A percentile compares a stretch with the other conserved stretches of the same genome.
These are phyloP conservation scores for Gymnocheta viridis DNA, from an alignment of 2,888 invertebrate species.

Conservation along the genomic window DNA sequence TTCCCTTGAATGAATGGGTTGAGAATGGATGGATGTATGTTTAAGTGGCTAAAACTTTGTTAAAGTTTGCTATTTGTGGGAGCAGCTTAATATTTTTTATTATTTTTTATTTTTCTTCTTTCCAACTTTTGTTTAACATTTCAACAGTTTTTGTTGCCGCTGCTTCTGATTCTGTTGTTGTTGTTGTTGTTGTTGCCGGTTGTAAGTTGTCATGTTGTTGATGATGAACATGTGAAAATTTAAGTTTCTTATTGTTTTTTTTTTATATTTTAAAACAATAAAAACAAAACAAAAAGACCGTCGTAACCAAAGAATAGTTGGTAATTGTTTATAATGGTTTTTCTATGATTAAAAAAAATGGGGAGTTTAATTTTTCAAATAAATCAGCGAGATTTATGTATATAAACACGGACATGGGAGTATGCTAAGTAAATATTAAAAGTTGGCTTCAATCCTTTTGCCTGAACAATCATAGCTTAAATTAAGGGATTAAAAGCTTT, in stretches of 20 bases:
- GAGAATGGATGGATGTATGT: neutral
- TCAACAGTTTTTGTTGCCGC: conserved; percentile 14
- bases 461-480: no score
- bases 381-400: neutral
- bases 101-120: neutral
- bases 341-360: neutral
- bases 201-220: conserved; percentile 26
- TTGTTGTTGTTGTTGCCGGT: conserved; percentile 3
- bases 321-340: neutral
- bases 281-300: neutral
- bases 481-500: no score
- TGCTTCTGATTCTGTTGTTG: neutral
- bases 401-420: neutral
- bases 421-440: no score
- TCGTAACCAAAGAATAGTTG: neutral
- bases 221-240: conserved; percentile 29
- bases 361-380: neutral
- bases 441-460: no score
- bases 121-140: neutral
- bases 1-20: neutral
- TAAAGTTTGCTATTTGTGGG: neutral
- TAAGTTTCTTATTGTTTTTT: neutral
- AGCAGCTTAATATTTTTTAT: neutral
- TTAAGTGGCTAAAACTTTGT: neutral
- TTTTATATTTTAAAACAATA: conserved; percentile 5